Base-by-base conservation (phyloP, 2,113 vertebrate genomes). In the Alouatta palliata region DNA sequence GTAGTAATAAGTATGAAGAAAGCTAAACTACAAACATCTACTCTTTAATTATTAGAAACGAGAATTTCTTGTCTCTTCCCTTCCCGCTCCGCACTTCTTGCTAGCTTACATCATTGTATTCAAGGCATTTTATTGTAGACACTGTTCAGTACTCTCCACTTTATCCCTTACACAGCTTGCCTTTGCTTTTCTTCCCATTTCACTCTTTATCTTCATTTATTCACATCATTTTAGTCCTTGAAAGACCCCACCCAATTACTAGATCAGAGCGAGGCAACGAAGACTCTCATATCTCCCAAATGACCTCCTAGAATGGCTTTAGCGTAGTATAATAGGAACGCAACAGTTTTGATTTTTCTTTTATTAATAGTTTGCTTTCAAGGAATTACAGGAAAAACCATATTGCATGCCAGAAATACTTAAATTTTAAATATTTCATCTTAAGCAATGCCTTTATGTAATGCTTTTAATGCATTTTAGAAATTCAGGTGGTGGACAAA, bases 391-490 rank as follows among this genome's bases (percentile, higher is more conserved):
- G 19, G 12, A 8, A 88, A 86, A 91, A 82, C 30, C 17, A 81
- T 20, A 80, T 8, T 7, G 2, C 17, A 66, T 54, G 13, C 25
- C 43, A 70, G 64, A 96, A 91, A 70, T 70, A 75, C 52, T 87
- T 87, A 80, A 88, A 80, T 66, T 47, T 76, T 23, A 92, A 95
- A 76, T 88, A 58, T 5, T 76, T 94, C 70, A 86, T 87, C 37
- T 88, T 79, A 93, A 58, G 58, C 79, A 70, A 87, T 20, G 21
- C 7, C 45, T 32, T 84, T 66, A 37, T 56, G 9, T 71, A 66
- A 92, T 37, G 14, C 4, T 75, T 56, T 70, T 21, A 58, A 32
- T 43, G 54, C 52, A 87, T 61, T 84, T 96, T 80, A 84, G 61
- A 91, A 81, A 80, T 68, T 54, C 81, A 87, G 3, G 27, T 40